Percentiles rank a stretch among this genome's conserved stretches.
These are phyloP conservation scores for Ispidina lecontei DNA, from an alignment of 2,797 vertebrate species.

Conservation along the genomic window DNA sequence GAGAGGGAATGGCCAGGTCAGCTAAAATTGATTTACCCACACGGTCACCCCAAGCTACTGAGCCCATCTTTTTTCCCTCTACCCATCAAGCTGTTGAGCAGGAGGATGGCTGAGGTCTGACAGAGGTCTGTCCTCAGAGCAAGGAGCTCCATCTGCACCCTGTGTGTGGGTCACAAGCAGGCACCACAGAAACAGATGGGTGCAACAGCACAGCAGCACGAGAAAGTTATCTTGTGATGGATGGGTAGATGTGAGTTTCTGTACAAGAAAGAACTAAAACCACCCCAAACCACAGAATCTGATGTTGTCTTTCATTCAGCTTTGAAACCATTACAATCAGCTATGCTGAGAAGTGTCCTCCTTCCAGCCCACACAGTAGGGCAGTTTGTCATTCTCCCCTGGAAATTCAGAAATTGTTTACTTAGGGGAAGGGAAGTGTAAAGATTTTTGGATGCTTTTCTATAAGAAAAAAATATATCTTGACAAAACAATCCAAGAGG, in stretches of 20 bases:
- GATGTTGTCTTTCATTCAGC: not conserved
- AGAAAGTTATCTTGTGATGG: not conserved
- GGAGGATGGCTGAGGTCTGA: not conserved
- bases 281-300: not conserved
- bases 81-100: not conserved
- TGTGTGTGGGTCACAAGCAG: fast-evolving
- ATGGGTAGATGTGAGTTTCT: not conserved
- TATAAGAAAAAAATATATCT: not conserved
- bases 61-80: not conserved
- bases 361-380: fast-evolving
- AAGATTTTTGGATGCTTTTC: not conserved
- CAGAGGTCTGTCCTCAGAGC: not conserved
- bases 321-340: not conserved
- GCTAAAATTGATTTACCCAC: not conserved
- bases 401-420: not conserved
- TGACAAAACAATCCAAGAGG: not conserved
- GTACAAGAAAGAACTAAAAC: not conserved
- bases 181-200: fast-evolving
- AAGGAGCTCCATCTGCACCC: not conserved
- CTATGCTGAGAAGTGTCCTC: not conserved
- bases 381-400: fast-evolving
- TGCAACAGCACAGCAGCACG: not conserved
- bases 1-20: not conserved
- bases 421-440: not conserved
- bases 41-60: not conserved